Percentiles rank a stretch among this genome's conserved stretches.
These are phyloP conservation scores for Chloroclysta siterata DNA, from an alignment of 2,888 invertebrate genomes.

Conservation along the genomic window DNA sequence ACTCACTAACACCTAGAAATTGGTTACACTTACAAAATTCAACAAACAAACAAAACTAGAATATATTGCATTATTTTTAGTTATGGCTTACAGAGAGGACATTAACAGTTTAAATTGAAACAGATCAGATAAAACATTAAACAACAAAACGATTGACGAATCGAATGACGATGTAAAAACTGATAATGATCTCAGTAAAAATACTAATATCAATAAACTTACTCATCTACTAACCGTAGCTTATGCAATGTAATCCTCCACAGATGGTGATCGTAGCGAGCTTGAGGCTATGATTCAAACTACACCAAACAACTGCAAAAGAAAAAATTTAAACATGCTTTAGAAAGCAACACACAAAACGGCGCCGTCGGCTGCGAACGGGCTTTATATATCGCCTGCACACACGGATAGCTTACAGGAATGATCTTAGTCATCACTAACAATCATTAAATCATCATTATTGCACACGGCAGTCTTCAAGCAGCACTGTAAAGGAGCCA, in stretches of 20 bases:
- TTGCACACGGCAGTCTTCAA: slow-evolving; percentile 76
- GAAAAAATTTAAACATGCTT: slow-evolving; percentile 86
- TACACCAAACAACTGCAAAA: slow-evolving; percentile 86
- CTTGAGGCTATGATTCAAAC: slow-evolving; percentile 85
- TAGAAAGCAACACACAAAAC: slow-evolving; percentile 74
- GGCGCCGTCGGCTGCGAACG: slow-evolving; percentile 72
- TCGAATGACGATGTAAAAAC: slow-evolving; percentile 21
- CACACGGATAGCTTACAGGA: slow-evolving; percentile 81
- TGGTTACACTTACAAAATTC: slow-evolving; percentile 49
- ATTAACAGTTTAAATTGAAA: slow-evolving; percentile 45
- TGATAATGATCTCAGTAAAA: slow-evolving; percentile 34
- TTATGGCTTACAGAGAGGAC: slow-evolving; percentile 42
- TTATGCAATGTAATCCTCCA: slow-evolving; percentile 84
- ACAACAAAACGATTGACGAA: slow-evolving; percentile 5
- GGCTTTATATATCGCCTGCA: slow-evolving; percentile 82
- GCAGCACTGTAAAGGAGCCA: slow-evolving; percentile 71
- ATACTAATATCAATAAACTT: slow-evolving; percentile 44
- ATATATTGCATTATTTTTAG: slow-evolving; percentile 45
- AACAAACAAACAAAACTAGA: slow-evolving; percentile 40
- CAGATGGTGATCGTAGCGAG: slow-evolving; percentile 86
- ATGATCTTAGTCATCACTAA: slow-evolving; percentile 73
- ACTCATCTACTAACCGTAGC: slow-evolving; percentile 74
- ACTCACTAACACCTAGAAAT: slow-evolving; percentile 48
- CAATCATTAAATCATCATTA: slow-evolving; percentile 67
- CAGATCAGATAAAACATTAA: slow-evolving; percentile 12